Conservation (phyloP, 1,140 invertebrate species). For the Batillaria attramentaria region DNA sequence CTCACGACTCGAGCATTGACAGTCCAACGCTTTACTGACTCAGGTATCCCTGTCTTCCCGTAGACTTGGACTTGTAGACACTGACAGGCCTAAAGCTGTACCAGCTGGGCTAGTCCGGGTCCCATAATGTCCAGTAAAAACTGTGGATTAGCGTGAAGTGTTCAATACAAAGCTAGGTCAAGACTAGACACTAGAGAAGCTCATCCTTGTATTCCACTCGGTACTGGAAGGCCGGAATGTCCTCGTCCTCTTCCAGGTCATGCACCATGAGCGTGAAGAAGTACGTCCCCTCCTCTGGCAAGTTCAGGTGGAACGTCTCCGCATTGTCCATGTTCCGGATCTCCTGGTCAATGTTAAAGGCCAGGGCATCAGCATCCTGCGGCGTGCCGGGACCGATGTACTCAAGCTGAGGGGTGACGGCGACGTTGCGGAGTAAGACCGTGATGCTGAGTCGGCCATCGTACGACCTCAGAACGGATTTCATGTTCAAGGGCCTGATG, state of each 20-base stretch:
- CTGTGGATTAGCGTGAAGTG: no score
- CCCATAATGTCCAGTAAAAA: no score
- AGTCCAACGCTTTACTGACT: no score
- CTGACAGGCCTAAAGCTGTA: no score
- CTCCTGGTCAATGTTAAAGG: slow-evolving; percentile 61
- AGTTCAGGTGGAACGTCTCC: slow-evolving; percentile 62
- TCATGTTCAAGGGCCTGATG: slow-evolving; percentile 63
- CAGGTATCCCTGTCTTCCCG: no score
- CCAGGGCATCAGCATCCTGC: slow-evolving; percentile 51
- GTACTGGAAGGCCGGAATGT: slow-evolving; percentile 63
- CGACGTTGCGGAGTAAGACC: slow-evolving; percentile 57
- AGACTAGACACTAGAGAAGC: slow-evolving; percentile 42
- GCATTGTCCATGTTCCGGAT: slow-evolving; percentile 62
- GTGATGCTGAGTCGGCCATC: slow-evolving; percentile 62
- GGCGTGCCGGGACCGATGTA: slow-evolving; percentile 59
- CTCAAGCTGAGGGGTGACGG: slow-evolving; percentile 59
- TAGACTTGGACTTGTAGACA: no score
- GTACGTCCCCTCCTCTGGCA: slow-evolving; percentile 63
- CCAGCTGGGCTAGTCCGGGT: no score
- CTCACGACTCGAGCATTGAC: no score
- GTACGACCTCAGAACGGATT: slow-evolving; percentile 59
- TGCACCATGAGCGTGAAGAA: slow-evolving; percentile 62
- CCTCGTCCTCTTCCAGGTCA: slow-evolving; percentile 57
- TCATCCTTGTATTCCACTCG: slow-evolving; percentile 61
- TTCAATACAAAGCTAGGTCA: background rate